Evolutionary conservation across 2,113 vertebrate genomes (phyloP).

Genomic region (chimpanzee (Pan troglodytes)): NHGRI_mPanTro3-v2.1_pri NC_072401.2:63046501-63047000

Average conservation of each 20-base stretch:
- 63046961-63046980: not conserved
- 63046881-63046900: conserved; percentile 37
- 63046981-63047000: conserved; percentile 19
- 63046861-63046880: conserved; percentile 43
- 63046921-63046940: conserved; percentile 7
- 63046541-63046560: conserved; percentile 28
- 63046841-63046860: conserved; percentile 71
- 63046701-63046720: conserved; percentile 68
- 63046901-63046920: conserved; percentile 19
- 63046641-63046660: conserved; percentile 69
- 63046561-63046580: conserved; percentile 30
- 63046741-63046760: conserved; percentile 76
- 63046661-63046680: conserved; percentile 78
- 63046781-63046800: conserved; percentile 62
- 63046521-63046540: conserved; percentile 32
- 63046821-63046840: conserved; percentile 59
- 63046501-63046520: not conserved
- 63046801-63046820: conserved; percentile 71
- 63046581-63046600: conserved; percentile 47
- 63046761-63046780: conserved; percentile 73
- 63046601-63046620: conserved; percentile 54
- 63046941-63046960: conserved; percentile 30
- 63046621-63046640: conserved; percentile 55
- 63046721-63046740: conserved; percentile 65
- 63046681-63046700: conserved; percentile 68